phyloP scores from a whole-genome alignment of 2,113 vertebrate species.

The Microcebus jonahi region DNA sequence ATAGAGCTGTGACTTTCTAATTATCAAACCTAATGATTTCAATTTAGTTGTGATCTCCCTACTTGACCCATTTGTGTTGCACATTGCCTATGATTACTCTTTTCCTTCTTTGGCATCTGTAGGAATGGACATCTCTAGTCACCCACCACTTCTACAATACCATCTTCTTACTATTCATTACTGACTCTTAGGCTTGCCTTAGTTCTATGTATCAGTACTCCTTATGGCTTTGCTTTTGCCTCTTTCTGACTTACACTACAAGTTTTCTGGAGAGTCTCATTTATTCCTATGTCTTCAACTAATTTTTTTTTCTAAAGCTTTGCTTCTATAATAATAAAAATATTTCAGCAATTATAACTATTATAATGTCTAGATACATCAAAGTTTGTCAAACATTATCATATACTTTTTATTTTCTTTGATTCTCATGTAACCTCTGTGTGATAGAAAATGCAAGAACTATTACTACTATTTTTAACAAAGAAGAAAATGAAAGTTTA shows the following conservation, averaged over 20 bases:
- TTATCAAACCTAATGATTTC: not conserved
- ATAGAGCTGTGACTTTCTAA: not conserved
- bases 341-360: not conserved
- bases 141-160: rapidly evolving
- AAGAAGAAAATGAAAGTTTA: not conserved
- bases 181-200: not conserved
- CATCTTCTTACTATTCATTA: not conserved
- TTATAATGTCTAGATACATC: rapidly evolving
- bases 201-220: too few relatives aligned
- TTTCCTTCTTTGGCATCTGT: too few relatives aligned
- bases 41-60: not conserved
- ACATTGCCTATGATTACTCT: rapidly evolving
- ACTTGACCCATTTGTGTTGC: not conserved
- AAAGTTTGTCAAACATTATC: not conserved
- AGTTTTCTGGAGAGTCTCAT: not conserved
- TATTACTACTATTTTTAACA: not conserved
- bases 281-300: not conserved
- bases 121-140: rapidly evolving
- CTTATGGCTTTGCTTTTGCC: rapidly evolving
- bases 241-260: not conserved
- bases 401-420: not conserved
- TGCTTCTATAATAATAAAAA: not conserved
- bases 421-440: not conserved
- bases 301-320: not conserved
- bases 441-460: not conserved